Conservation (phyloP, 1,140 invertebrate genomes). For the Macrobrachium nipponense region DNA sequence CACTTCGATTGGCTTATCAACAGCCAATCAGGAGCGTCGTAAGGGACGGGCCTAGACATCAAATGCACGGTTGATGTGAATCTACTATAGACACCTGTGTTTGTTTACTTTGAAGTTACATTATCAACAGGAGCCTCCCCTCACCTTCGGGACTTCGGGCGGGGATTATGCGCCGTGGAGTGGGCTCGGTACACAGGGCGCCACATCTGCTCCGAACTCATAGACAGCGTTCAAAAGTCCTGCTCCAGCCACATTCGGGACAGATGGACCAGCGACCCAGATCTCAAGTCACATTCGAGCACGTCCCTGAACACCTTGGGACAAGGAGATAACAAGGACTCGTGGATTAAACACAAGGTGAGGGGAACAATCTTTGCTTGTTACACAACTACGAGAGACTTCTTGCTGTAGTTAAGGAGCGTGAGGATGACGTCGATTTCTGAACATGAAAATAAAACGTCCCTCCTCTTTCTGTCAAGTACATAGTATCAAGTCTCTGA, state of each 20-base stretch:
- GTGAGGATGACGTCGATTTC: neutral
- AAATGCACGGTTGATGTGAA: too few species aligned
- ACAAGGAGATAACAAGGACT: conserved; percentile 43
- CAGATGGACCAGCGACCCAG: conserved; percentile 48
- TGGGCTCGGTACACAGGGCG: conserved; percentile 84
- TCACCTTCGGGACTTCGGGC: conserved; percentile 77
- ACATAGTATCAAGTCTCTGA: too few species aligned
- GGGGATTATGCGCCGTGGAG: conserved; percentile 80
- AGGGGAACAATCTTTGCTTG: neutral
- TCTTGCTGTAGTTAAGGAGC: neutral
- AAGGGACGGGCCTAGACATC: too few species aligned
- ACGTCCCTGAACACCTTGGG: conserved; percentile 47
- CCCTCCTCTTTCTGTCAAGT: too few species aligned
- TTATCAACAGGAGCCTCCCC: conserved; percentile 77
- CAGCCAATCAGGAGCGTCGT: too few species aligned
- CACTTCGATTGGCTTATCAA: too few species aligned
- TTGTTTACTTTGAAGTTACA: too few species aligned
- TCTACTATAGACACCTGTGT: too few species aligned
- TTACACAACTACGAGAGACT: too few species aligned
- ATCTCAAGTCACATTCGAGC: conserved; percentile 46
- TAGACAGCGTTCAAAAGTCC: conserved; percentile 70
- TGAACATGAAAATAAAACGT: neutral
- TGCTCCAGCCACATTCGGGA: conserved; percentile 49
- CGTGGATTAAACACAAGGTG: conserved; percentile 55
- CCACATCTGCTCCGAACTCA: conserved; percentile 80